phyloP scores from a whole-genome alignment of 1,140 invertebrate genomes.

The Mycetomoellerius zeteki region DNA sequence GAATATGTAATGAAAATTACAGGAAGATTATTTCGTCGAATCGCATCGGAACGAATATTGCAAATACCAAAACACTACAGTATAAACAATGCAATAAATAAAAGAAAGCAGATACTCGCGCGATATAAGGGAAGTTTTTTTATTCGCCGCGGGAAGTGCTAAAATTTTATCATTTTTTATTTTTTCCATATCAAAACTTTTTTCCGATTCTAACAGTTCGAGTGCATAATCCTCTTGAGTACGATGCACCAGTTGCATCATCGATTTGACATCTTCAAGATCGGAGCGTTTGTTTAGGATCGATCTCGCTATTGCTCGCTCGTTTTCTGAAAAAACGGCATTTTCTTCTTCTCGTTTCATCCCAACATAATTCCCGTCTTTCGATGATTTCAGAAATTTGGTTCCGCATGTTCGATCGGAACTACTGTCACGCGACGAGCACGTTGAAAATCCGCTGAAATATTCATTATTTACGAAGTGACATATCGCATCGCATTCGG shows the following conservation, averaged over 20 bases:
- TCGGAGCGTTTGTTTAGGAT: not conserved
- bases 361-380: not conserved
- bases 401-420: not conserved
- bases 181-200: not conserved
- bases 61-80: constrained; percentile 77
- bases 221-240: not conserved
- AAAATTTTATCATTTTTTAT: not conserved
- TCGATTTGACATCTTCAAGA: not conserved
- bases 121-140: constrained; percentile 47
- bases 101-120: constrained; percentile 70
- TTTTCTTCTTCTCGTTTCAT: not conserved
- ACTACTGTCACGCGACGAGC: not conserved
- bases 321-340: not conserved
- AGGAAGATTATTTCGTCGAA: constrained; percentile 29
- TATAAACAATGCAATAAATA: constrained; percentile 74
- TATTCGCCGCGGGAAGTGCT: not conserved
- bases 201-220: not conserved
- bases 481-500: not conserved
- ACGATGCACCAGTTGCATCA: not conserved
- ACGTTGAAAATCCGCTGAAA: not conserved
- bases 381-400: not conserved
- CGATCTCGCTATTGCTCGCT: too few species aligned
- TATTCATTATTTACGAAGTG: constrained; percentile 20
- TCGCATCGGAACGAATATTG: constrained; percentile 75
- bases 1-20: not conserved